A percentile compares a stretch with the other conserved stretches of the same genome.
Conservation (phyloP, 2,797 vertebrate species). For the Acestrorhynchus altus region DNA sequence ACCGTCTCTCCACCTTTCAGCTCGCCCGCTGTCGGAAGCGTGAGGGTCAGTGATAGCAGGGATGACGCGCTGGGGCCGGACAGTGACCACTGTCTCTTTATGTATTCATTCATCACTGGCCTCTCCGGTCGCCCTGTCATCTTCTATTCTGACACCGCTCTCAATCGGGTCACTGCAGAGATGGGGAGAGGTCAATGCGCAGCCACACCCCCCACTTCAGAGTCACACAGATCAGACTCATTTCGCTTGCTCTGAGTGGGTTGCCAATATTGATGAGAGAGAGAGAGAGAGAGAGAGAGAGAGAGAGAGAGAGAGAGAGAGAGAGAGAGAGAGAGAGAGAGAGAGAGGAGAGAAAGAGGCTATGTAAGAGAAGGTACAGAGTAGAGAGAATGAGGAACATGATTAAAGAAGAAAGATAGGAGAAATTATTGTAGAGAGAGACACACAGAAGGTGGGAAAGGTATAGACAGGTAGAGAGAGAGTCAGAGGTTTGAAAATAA, state of each 20-base stretch:
- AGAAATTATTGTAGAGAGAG: slow-evolving; percentile 9
- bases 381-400: neutral
- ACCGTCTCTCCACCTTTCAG: neutral
- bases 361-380: too few relatives aligned
- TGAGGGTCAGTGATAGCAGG: neutral
- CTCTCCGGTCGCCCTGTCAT: slow-evolving; percentile 62
- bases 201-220: neutral
- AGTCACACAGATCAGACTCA: slow-evolving; percentile 1
- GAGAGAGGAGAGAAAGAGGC: too few relatives aligned
- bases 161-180: slow-evolving; percentile 69
- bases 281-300: neutral
- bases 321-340: neutral
- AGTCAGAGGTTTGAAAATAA: neutral
- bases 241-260: slow-evolving; percentile 38
- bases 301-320: slow-evolving; percentile 3
- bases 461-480: slow-evolving; percentile 5
- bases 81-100: slow-evolving; percentile 55
- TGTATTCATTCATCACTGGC: slow-evolving; percentile 58
- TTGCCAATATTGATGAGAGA: slow-evolving; percentile 49
- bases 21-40: neutral
- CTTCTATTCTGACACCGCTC: slow-evolving; percentile 51
- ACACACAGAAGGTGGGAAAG: too few relatives aligned
- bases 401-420: too few relatives aligned
- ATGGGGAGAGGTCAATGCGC: slow-evolving; percentile 62
- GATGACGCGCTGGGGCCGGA: neutral